Evolutionary conservation across 2,888 invertebrate species (phyloP).

Genomic region (Priocnemis perturbator): DNA sequence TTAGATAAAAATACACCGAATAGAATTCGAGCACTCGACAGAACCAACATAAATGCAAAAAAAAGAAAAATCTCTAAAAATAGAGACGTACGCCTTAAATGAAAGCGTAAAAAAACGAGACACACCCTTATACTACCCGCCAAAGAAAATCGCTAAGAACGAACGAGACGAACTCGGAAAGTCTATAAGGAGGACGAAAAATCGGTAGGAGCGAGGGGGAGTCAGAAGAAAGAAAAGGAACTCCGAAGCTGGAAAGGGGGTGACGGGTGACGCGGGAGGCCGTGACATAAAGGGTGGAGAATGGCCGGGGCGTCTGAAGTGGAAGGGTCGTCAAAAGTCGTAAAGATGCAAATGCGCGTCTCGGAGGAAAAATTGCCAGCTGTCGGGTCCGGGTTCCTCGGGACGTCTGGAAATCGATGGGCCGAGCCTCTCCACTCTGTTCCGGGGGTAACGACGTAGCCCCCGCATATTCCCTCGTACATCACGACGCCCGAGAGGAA

Average conservation of each 20-base stretch:
- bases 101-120: not conserved
- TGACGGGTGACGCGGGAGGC: not conserved
- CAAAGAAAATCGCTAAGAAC: too few relatives aligned
- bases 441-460: constrained; percentile 15
- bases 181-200: too few relatives aligned
- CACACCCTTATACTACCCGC: too few relatives aligned
- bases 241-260: not conserved
- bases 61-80: too few relatives aligned
- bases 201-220: too few relatives aligned
- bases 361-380: constrained; percentile 50
- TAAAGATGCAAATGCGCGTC: constrained; percentile 57
- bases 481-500: constrained; percentile 23
- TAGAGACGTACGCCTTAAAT: too few relatives aligned
- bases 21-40: too few relatives aligned
- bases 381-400: constrained; percentile 30
- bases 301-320: not conserved
- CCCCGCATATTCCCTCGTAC: constrained; percentile 28
- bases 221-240: not conserved
- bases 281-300: not conserved
- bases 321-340: constrained; percentile 43
- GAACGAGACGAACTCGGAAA: too few relatives aligned
- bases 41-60: too few relatives aligned
- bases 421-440: constrained; percentile 23
- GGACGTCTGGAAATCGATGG: constrained; percentile 40
- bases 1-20: too few relatives aligned